Percentiles rank a stretch among this genome's conserved stretches.
Evolutionary conservation across 2,888 invertebrate species (phyloP).

Genomic region (Ochlodes sylvanus): DNA sequence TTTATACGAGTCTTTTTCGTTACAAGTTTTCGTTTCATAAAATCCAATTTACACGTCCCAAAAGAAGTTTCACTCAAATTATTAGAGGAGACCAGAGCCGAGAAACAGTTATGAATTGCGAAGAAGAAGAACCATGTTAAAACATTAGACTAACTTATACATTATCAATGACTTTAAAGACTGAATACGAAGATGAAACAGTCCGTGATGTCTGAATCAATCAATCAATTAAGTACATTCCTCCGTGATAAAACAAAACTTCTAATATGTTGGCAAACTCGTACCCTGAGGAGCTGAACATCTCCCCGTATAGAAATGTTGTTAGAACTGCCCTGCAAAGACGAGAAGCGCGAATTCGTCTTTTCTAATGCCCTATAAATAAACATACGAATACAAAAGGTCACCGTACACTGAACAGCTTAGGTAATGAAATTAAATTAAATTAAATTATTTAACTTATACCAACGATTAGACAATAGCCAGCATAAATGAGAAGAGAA

Average conservation of each 20-base stretch:
- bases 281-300: slow-evolving; percentile 11
- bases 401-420: slow-evolving; percentile 43
- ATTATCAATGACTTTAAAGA: no score
- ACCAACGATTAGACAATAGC: no score
- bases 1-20: no score
- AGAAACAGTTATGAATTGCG: no score
- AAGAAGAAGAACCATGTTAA: no score
- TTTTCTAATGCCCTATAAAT: slow-evolving; percentile 78
- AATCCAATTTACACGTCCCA: no score
- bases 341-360: slow-evolving; percentile 59
- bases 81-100: no score
- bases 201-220: not conserved
- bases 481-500: no score
- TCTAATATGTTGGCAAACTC: not conserved
- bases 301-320: slow-evolving; percentile 25
- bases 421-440: not conserved
- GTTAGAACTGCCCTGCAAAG: slow-evolving; percentile 33
- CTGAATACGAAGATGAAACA: not conserved
- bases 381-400: slow-evolving; percentile 61
- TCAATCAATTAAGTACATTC: not conserved
- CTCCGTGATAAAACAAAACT: not conserved
- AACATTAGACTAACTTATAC: no score
- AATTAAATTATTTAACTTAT: no score
- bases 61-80: no score
- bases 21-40: no score